Percentiles rank a stretch among this genome's conserved stretches.
Conservation (phyloP, 2,797 vertebrate genomes). For the Rachycentron canadum region DNA sequence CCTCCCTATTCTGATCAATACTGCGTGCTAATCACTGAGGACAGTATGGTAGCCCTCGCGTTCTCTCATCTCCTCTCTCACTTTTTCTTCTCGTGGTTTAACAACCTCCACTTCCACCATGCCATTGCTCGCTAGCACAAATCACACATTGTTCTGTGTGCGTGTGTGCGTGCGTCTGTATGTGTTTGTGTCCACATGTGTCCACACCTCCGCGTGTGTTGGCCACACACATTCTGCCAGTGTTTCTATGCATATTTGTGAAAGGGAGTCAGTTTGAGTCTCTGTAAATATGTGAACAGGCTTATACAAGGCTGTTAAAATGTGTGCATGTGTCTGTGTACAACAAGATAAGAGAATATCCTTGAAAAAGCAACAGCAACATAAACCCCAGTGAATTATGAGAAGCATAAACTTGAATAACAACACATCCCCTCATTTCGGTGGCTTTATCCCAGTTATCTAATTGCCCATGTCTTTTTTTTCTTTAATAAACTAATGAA, state of each 20-base stretch:
- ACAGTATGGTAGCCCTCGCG: conserved; percentile 71
- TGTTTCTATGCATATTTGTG: conserved; percentile 60
- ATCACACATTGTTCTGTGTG: conserved; percentile 25
- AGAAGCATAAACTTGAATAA: conserved; percentile 79
- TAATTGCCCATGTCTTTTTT: conserved; percentile 83
- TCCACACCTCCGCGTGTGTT: conserved; percentile 29
- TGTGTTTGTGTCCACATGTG: conserved; percentile 30
- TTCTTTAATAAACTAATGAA: conserved; percentile 85
- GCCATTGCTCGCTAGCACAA: conserved; percentile 41
- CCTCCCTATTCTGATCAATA: conserved; percentile 83
- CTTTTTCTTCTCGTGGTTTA: conserved; percentile 55
- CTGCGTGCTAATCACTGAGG: conserved; percentile 81
- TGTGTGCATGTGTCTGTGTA: conserved; percentile 71
- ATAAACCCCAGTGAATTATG: conserved; percentile 81
- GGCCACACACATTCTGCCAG: conserved; percentile 32
- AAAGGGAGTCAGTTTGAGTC: conserved; percentile 56
- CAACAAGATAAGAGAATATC: conserved; percentile 78
- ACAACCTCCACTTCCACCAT: conserved; percentile 45
- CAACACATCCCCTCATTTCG: conserved; percentile 77
- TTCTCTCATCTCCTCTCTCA: conserved; percentile 68
- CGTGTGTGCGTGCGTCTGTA: not conserved
- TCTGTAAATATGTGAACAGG: conserved; percentile 67
- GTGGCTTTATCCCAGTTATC: conserved; percentile 81
- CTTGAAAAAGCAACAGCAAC: conserved; percentile 77
- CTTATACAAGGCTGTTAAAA: conserved; percentile 75